These are phyloP conservation scores for Leptopterna dolabrata DNA, from an alignment of 2,888 invertebrate genomes.

Conservation along the genomic window DNA sequence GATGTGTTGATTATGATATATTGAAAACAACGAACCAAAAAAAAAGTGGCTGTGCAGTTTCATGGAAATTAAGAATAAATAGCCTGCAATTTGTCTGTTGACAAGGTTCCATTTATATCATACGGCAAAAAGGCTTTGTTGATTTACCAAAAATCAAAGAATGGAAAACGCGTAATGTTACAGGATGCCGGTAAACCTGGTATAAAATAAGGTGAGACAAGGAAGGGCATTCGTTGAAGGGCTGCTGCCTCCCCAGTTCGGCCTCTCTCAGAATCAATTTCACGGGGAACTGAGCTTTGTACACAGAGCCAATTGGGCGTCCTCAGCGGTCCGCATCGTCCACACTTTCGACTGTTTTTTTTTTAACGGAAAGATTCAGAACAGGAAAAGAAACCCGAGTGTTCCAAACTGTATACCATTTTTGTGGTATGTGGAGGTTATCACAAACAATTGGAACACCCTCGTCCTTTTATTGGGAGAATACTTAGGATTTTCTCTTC, in stretches of 20 bases:
- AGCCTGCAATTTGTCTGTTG: too few species aligned
- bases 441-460: too few species aligned
- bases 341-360: conserved; percentile 47
- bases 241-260: conserved; percentile 31
- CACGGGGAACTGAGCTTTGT: conserved; percentile 62
- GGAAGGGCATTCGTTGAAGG: neutral
- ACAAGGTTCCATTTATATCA: too few species aligned
- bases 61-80: too few species aligned
- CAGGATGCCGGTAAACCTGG: neutral
- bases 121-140: neutral
- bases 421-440: too few species aligned
- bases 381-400: neutral
- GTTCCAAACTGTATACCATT: too few species aligned
- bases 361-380: neutral
- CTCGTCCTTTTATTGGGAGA: too few species aligned
- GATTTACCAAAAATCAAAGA: neutral
- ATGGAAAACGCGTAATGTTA: neutral
- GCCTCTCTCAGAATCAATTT: conserved; percentile 60
- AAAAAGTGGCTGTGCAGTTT: too few species aligned
- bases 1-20: too few species aligned
- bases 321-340: neutral
- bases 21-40: too few species aligned
- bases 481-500: too few species aligned
- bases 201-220: neutral
- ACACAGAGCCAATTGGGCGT: conserved; percentile 61